These are phyloP conservation scores for Himalopsyche phryganea DNA, from an alignment of 1,140 invertebrate species.

Conservation along the genomic window DNA sequence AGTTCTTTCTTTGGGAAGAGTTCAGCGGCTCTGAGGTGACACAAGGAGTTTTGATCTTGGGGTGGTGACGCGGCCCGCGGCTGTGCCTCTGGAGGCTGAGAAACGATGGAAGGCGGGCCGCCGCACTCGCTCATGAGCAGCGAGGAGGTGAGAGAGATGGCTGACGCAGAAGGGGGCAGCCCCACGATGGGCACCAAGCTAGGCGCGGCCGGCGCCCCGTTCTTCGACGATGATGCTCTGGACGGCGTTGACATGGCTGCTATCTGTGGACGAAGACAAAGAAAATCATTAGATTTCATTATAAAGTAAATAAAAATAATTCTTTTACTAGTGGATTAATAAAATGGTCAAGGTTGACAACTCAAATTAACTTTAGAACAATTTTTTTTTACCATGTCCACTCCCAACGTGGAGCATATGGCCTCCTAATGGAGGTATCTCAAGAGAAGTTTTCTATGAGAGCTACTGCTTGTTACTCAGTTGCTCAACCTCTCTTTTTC, in stretches of 20 bases:
- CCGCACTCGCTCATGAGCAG: background rate
- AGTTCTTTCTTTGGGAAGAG: constrained; percentile 45
- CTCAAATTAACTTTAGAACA: too few species aligned
- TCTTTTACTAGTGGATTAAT: too few species aligned
- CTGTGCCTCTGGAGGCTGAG: background rate
- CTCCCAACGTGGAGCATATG: too few species aligned
- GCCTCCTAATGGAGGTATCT: too few species aligned
- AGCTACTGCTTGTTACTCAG: too few species aligned
- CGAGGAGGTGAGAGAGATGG: background rate
- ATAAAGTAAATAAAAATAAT: too few species aligned
- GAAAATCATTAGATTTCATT: too few species aligned
- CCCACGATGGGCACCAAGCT: background rate
- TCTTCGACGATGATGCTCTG: background rate
- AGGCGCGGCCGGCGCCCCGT: background rate
- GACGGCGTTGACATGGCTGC: background rate
- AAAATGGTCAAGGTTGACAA: too few species aligned
- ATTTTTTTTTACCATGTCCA: too few species aligned
- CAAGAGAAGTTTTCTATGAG: too few species aligned
- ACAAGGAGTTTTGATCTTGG: constrained; percentile 24
- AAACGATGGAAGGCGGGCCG: background rate
- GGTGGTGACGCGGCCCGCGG: constrained; percentile 8
- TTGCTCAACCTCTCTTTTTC: too few species aligned
- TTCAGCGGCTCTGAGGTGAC: constrained; percentile 45
- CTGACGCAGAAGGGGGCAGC: background rate
- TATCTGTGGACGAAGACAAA: too few species aligned